A percentile compares a stretch with the other conserved stretches of the same genome.
Evolutionary conservation across 2,888 invertebrate species (phyloP).

Genomic region (Xestia ashworthii): DNA sequence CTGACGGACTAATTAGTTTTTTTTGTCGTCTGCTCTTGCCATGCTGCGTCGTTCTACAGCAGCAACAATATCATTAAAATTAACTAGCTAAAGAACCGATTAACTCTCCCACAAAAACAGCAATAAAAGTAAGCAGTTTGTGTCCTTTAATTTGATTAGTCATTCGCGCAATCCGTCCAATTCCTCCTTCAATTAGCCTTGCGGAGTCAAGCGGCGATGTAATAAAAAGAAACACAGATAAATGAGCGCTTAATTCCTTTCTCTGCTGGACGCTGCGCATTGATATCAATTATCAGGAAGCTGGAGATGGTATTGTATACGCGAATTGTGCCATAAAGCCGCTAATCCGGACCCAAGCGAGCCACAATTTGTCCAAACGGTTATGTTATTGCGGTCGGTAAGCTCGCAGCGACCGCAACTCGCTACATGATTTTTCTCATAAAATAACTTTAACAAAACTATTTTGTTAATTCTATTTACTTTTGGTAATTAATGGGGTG

Average conservation of each 20-base stretch:
- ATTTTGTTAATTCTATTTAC: conserved; percentile 71
- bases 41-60: background rate
- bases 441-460: conserved; percentile 77
- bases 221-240: conserved; percentile 80
- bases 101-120: conserved; percentile 29
- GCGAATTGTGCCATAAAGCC: conserved; percentile 88
- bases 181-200: conserved; percentile 68
- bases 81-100: background rate
- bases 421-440: conserved; percentile 84
- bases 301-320: conserved; percentile 79
- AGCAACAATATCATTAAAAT: background rate
- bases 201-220: conserved; percentile 76
- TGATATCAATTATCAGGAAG: conserved; percentile 89
- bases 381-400: conserved; percentile 89
- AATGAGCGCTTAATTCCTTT: conserved; percentile 82
- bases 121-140: conserved; percentile 59
- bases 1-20: no score
- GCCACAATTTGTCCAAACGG: conserved; percentile 90
- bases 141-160: conserved; percentile 68
- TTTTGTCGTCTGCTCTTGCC: background rate
- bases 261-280: conserved; percentile 81
- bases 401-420: conserved; percentile 79
- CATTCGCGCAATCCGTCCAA: conserved; percentile 68
- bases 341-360: conserved; percentile 86
- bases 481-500: conserved; percentile 16